phyloP scores from a whole-genome alignment of 2,797 vertebrate species.

The Oreonectes daqikongensis region DNA sequence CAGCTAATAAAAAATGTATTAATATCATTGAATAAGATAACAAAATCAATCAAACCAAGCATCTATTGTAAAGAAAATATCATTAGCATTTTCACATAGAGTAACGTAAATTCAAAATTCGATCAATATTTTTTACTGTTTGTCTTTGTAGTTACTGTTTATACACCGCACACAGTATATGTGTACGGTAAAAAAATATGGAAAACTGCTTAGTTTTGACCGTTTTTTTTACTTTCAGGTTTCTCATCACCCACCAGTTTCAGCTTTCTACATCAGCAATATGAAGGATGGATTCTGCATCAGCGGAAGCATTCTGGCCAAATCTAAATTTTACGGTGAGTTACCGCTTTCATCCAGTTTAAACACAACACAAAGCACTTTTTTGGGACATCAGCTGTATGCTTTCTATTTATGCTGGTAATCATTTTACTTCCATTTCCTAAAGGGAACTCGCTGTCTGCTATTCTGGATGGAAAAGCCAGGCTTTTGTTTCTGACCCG shows the following conservation, averaged over 20 bases:
- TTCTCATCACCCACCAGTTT: conserved; percentile 95
- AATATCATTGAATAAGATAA: neutral
- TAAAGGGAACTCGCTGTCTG: conserved; percentile 93
- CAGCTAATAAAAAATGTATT: too few species aligned
- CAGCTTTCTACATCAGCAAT: conserved; percentile 95
- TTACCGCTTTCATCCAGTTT: neutral
- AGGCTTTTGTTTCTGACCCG: conserved; percentile 84
- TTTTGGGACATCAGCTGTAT: neutral
- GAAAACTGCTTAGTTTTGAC: neutral
- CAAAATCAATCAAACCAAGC: neutral
- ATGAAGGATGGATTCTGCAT: conserved; percentile 93
- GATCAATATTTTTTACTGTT: too few species aligned
- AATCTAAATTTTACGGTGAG: conserved; percentile 95
- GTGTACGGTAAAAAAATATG: too few species aligned
- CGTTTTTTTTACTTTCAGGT: conserved; percentile 75
- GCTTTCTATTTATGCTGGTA: neutral
- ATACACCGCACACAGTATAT: neutral
- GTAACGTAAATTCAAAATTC: too few species aligned
- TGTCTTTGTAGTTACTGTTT: too few species aligned
- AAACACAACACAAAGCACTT: neutral
- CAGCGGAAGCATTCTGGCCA: conserved; percentile 91
- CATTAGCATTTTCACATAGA: too few species aligned
- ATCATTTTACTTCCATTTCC: conserved; percentile 35
- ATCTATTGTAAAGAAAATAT: too few species aligned
- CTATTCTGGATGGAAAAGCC: conserved; percentile 92